These are phyloP conservation scores for Pseudorasbora parva DNA, from an alignment of 2,113 vertebrate genomes.

Conservation along the genomic window DNA sequence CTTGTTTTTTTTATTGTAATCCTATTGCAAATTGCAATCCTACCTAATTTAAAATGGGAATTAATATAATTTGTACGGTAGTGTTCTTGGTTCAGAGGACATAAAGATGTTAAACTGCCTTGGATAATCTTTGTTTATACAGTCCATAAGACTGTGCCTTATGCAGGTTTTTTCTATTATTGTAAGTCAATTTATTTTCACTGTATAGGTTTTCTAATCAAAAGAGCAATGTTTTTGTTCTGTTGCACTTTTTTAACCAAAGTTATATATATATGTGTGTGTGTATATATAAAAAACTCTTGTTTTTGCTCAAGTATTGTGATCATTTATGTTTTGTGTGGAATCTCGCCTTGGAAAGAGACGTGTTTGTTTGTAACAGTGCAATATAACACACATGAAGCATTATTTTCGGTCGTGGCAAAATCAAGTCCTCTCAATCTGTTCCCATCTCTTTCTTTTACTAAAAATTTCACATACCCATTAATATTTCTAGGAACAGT, in stretches of 20 bases:
- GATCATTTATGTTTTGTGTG: constrained; percentile 1
- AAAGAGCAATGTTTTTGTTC: constrained; percentile 54
- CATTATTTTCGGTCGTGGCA: neutral
- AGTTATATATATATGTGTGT: constrained; percentile 32
- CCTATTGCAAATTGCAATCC: constrained; percentile 9
- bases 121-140: constrained; percentile 55
- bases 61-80: constrained; percentile 49
- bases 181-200: constrained; percentile 51
- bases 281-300: constrained; percentile 4
- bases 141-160: constrained; percentile 47
- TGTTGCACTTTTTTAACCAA: constrained; percentile 59
- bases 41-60: constrained; percentile 59
- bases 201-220: constrained; percentile 48
- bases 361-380: neutral
- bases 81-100: constrained; percentile 49
- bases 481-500: neutral
- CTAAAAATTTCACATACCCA: neutral
- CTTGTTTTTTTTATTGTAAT: neutral
- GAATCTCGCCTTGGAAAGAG: neutral
- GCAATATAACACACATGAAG: constrained; percentile 12
- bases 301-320: neutral
- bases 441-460: neutral
- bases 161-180: constrained; percentile 46
- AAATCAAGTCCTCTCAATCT: neutral
- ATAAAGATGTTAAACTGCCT: constrained; percentile 63